Base-by-base conservation (phyloP, 2,888 invertebrate genomes). In the Drosophila meridiana region DNA sequence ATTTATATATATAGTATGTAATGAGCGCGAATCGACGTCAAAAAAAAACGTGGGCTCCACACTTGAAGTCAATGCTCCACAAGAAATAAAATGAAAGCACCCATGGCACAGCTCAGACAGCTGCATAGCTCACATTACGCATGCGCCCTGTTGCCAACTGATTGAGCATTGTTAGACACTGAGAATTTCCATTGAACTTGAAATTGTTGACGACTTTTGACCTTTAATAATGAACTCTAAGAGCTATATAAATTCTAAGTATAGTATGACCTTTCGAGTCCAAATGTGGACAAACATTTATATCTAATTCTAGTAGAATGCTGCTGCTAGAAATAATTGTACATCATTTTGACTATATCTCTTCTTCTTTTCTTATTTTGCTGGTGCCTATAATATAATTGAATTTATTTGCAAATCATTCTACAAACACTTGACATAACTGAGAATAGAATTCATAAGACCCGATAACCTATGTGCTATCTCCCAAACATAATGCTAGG, bases 21-120 rank as follows among this genome's bases (percentile, higher is more conserved):
- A 36, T 53, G 34, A 36, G 36, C 36, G 56, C 30, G 56, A 38
- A 47, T 43, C 13, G 50, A 26, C 38, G 34, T 3, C 8, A 43
- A 45, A 55, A 28, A n/a, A 53, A 58, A 70, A 70, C 62, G 60
- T 58, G 47, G 52, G 40, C 32, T 32, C 20, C 20, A n/a, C 48
- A 55, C 53, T 47, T 60, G 36, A 63, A 78, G 81, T 78, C 82
- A 78, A 78, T 77, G 73, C 66, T 78, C 81, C 64, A 72, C 45
- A 48, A 36, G 4, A 40, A 11, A 40, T 47, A 5, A 55, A 32
- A 11, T 55, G 8, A 6, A 20, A 14, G 20, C 34, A 3, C 14
- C 45, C 28, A 9, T 32, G 56, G 50, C 50, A 48, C 28, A 30
- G 48, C 20, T 43, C 28, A 48, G 11, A 53, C 11, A 61, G 52